Base-by-base conservation (phyloP, 1,140 invertebrate genomes). In the Meloidogyne floridensis region DNA sequence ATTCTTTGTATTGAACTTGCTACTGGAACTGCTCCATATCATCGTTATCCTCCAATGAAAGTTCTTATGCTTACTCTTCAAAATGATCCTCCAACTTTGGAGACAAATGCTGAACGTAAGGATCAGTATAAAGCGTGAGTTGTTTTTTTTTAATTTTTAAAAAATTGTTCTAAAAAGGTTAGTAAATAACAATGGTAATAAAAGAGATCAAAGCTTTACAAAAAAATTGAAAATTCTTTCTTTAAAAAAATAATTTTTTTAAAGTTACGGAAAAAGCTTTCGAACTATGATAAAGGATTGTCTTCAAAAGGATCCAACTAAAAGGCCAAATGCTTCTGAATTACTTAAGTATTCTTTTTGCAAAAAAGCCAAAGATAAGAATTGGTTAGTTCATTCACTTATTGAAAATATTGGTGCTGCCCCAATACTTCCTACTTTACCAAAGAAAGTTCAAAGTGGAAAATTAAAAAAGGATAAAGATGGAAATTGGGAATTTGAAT, bases 1-100 rank as follows among this genome's bases (percentile, higher is more conserved):
- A 99, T 99, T 80, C 98, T 97, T 0, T 96, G 96, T 0, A 98
- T 99, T 86, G 97, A 99, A 92, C 94, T 99, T 93, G 97, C 97
- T 0, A 98, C 96, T 9, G 97, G 97, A 13, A 97, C 96, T 10
- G 97, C 97, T 0, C 97, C 97, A 0, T 99, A 99, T 90, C 96
- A 98, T 90, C 84, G 86, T 42, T 98, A 96, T 91, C 96, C 97
- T 69, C 96, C 97, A 1, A 98, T 99, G 97, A 99, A 99, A 91
- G 92, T 98, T 4, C 91, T 98, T 10, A 98, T 98, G 96, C 91
- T 98, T 54, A 98, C 97, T 0, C 91, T 99, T 54, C 96, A 98
- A 91, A 99, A 99, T 89, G 97, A 99, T 88, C 96, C 98, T 15
- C 98, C 98, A 4, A 95, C 94, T 53, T 92, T 99, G 85, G 98